Conservation (phyloP, 1,140 invertebrate genomes). For the Drosophila melanogaster region Release_6_plus_ISO1_MT NT_033777.3:11058501-11059000, state of each 20-base stretch:
- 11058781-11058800: constrained; percentile 78
- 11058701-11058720: constrained; percentile 74
- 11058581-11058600: background rate
- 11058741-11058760: background rate
- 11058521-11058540: background rate
- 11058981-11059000: constrained; percentile 49
- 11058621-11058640: constrained; percentile 52
- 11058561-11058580: background rate
- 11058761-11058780: constrained; percentile 4
- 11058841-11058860: constrained; percentile 40
- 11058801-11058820: constrained; percentile 84
- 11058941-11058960: background rate
- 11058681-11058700: constrained; percentile 65
- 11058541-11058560: background rate
- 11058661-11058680: constrained; percentile 78
- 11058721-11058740: constrained; percentile 48
- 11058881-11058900: constrained; percentile 44
- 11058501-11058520: too few species aligned
- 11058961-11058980: background rate
- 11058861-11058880: constrained; percentile 35
- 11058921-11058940: constrained; percentile 49
- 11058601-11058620: constrained; percentile 2
- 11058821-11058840: constrained; percentile 73
- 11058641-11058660: constrained; percentile 68
- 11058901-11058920: constrained; percentile 37